Conservation (phyloP, 1,140 invertebrate genomes). For the Dolichoris vasculosae region DNA sequence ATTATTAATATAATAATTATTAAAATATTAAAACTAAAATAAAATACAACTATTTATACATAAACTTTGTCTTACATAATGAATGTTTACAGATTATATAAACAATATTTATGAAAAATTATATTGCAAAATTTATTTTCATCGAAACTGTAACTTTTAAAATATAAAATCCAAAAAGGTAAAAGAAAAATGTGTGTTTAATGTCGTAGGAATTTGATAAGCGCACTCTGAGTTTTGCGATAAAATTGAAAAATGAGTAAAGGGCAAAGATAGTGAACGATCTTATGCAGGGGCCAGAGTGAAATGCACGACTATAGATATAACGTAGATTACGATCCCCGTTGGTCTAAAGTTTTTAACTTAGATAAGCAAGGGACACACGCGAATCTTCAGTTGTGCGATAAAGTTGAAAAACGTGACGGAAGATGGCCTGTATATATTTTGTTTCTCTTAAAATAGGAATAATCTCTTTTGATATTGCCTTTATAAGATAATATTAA, state of each 20-base stretch:
- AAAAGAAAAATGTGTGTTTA: slow-evolving; percentile 47
- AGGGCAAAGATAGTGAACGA: slow-evolving; percentile 43
- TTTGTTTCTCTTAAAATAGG: background rate
- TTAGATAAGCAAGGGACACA: slow-evolving; percentile 40
- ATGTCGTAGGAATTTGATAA: slow-evolving; percentile 41
- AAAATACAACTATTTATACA: background rate
- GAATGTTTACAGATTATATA: background rate
- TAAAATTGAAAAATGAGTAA: slow-evolving; percentile 53
- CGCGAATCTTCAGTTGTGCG: slow-evolving; percentile 39
- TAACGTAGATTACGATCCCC: slow-evolving; percentile 49
- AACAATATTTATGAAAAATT: slow-evolving; percentile 25
- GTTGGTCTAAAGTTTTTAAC: slow-evolving; percentile 50
- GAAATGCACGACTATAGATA: slow-evolving; percentile 30
- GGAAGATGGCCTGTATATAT: slow-evolving; percentile 24
- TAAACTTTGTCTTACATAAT: background rate
- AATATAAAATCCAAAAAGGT: slow-evolving; percentile 15
- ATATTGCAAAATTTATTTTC: slow-evolving; percentile 15
- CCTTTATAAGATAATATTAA: background rate
- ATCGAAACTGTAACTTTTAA: slow-evolving; percentile 8
- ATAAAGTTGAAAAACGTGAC: slow-evolving; percentile 39
- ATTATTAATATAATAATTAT: background rate
- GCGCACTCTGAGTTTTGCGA: slow-evolving; percentile 28
- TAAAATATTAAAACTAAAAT: background rate
- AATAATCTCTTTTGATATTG: slow-evolving; percentile 16
- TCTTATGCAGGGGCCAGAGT: slow-evolving; percentile 7